A percentile compares a stretch with the other conserved stretches of the same genome.
phyloP scores from a whole-genome alignment of 1,140 invertebrate species.

The Heterodera schachtii region DNA sequence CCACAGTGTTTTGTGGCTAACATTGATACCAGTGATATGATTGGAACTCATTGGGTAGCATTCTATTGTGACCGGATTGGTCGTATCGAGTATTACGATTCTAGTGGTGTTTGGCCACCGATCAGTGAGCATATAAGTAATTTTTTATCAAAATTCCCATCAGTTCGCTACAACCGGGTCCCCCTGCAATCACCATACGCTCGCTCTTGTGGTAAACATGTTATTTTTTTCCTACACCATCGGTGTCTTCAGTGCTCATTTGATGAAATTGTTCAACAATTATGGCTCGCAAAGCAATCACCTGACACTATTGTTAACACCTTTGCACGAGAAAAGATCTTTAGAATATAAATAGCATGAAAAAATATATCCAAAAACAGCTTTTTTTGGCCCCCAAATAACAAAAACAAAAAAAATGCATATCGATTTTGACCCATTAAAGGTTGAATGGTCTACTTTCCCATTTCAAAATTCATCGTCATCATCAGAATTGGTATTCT shows the following conservation, averaged over 20 bases:
- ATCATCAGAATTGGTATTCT: not conserved
- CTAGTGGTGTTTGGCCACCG: not conserved
- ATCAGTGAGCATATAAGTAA: not conserved
- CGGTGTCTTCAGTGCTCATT: not conserved
- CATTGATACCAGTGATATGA: not conserved
- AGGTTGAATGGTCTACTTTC: constrained; percentile 26
- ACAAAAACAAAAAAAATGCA: constrained; percentile 17
- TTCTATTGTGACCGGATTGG: not conserved
- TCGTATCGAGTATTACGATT: constrained; percentile 10
- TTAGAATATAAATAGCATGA: constrained; percentile 7
- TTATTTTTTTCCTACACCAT: constrained; percentile 11
- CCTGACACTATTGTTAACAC: not conserved
- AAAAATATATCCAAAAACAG: too few relatives aligned
- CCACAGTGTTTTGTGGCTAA: not conserved
- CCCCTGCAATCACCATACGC: not conserved
- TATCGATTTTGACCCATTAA: constrained; percentile 27
- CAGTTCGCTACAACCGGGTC: not conserved
- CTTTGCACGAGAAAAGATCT: not conserved
- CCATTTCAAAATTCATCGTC: not conserved
- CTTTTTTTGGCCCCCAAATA: too few relatives aligned
- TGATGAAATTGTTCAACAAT: not conserved
- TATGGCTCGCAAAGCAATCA: not conserved
- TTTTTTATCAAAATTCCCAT: not conserved
- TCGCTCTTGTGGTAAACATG: constrained; percentile 13
- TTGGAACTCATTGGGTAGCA: constrained; percentile 6